Conservation (phyloP, 2,888 invertebrate genomes). For the Melanotus villosus region DNA sequence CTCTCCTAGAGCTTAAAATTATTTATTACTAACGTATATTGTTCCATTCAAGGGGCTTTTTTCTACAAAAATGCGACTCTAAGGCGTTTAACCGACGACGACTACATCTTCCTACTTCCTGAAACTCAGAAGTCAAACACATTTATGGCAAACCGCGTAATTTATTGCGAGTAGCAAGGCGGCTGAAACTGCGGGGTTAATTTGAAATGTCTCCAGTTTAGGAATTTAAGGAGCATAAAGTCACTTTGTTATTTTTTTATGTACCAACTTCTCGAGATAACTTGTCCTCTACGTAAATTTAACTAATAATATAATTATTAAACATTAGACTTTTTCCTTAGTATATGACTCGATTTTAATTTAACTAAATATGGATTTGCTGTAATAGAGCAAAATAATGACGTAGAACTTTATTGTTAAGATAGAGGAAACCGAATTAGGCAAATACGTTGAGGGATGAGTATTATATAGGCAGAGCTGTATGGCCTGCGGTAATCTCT, state of each 20-base stretch:
- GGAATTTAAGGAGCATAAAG: no score
- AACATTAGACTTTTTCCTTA: no score
- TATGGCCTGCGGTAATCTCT: conserved; percentile 43
- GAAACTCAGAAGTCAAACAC: background rate
- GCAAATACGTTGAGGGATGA: conserved; percentile 40
- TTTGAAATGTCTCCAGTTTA: no score
- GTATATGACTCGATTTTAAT: background rate
- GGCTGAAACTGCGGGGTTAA: no score
- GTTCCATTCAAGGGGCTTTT: background rate
- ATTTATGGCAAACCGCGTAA: background rate
- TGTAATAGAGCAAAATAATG: conserved; percentile 18
- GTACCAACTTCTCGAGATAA: no score
- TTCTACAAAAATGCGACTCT: background rate
- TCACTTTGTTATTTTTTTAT: no score
- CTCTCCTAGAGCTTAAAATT: conserved; percentile 1
- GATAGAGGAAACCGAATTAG: conserved; percentile 34
- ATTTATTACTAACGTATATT: conserved; percentile 2
- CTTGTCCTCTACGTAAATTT: no score
- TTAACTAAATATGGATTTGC: background rate
- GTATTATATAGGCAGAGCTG: conserved; percentile 37
- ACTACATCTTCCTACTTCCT: background rate
- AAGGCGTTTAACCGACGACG: background rate
- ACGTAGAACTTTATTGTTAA: conserved; percentile 31
- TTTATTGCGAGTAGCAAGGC: background rate
- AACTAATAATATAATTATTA: no score